These are phyloP conservation scores for Napeogenes inachia DNA, from an alignment of 2,888 invertebrate genomes.

Conservation along the genomic window DNA sequence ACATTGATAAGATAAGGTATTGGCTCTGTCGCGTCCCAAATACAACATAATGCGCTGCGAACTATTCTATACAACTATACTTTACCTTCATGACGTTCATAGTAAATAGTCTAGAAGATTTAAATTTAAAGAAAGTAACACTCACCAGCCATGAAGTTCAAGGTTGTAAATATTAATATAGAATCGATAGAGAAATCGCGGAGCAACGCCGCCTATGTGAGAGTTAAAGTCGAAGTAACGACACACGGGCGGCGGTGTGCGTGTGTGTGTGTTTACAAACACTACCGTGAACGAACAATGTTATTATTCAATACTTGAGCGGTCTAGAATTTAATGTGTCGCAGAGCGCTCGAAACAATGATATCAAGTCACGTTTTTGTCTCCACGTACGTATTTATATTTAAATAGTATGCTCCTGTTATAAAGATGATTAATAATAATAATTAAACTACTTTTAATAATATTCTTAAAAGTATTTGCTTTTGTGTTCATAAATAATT, in stretches of 20 bases:
- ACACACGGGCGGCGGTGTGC: constrained; percentile 40
- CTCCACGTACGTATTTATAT: too few species aligned
- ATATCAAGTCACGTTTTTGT: too few species aligned
- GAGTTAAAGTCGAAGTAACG: constrained; percentile 58
- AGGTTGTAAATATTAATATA: constrained; percentile 44
- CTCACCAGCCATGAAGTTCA: constrained; percentile 73
- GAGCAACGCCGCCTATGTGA: constrained; percentile 55
- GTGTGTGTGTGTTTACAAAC: constrained; percentile 57
- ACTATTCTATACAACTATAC: constrained; percentile 28
- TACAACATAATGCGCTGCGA: constrained; percentile 23
- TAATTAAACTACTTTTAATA: too few species aligned
- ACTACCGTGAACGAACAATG: constrained; percentile 61
- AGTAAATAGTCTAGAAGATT: background rate
- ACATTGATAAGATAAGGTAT: constrained; percentile 53
- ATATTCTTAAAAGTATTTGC: too few species aligned
- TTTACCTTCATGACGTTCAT: constrained; percentile 21
- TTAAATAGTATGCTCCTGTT: too few species aligned
- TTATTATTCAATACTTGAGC: constrained; percentile 61
- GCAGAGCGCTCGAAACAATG: constrained; percentile 33
- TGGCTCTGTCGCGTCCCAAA: constrained; percentile 37
- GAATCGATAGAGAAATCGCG: constrained; percentile 71
- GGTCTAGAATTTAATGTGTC: constrained; percentile 51
- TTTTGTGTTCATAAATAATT: too few species aligned
- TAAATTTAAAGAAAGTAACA: constrained; percentile 26
- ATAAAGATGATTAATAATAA: too few species aligned